Conservation (phyloP, 2,797 vertebrate species). For the Sebastes wilsoni region DNA sequence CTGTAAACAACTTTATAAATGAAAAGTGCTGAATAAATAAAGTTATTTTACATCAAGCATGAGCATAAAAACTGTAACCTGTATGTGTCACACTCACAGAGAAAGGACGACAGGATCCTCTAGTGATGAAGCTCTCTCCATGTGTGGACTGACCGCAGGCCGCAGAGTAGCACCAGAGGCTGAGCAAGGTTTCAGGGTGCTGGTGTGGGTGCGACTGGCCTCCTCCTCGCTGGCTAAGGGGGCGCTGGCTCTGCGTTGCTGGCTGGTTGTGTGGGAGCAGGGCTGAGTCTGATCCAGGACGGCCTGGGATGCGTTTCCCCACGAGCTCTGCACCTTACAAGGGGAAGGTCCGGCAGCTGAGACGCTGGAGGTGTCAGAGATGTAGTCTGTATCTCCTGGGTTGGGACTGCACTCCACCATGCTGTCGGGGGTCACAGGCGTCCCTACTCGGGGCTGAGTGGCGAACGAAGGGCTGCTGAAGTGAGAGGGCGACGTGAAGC, state of each 20-base stretch:
- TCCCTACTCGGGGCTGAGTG: conserved; percentile 58
- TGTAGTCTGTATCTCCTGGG: conserved; percentile 84
- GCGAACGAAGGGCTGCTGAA: conserved; percentile 76
- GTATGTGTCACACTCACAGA: conserved; percentile 82
- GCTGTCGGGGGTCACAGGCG: conserved; percentile 87
- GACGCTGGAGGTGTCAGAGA: conserved; percentile 83
- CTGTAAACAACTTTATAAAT: not conserved
- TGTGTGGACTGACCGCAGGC: conserved; percentile 54
- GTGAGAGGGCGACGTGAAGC: conserved; percentile 76
- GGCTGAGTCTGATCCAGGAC: conserved; percentile 32
- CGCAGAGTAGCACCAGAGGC: conserved; percentile 57
- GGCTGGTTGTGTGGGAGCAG: conserved; percentile 48
- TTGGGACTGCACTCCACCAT: conserved; percentile 80
- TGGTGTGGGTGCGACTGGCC: conserved; percentile 78
- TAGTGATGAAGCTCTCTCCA: conserved; percentile 77
- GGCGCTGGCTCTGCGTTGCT: conserved; percentile 57
- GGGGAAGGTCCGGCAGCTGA: conserved; percentile 70
- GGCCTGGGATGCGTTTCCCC: conserved; percentile 50
- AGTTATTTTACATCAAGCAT: not conserved
- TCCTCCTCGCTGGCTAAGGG: conserved; percentile 81
- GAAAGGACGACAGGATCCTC: conserved; percentile 93
- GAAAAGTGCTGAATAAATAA: not conserved
- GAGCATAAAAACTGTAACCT: not conserved
- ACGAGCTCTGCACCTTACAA: conserved; percentile 49
- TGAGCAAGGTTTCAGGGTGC: conserved; percentile 68